Evolutionary conservation across 2,888 invertebrate genomes (phyloP), one percentile per base, ranked within the genome.

Genomic region (Yponomeuta cagnagella): DNA sequence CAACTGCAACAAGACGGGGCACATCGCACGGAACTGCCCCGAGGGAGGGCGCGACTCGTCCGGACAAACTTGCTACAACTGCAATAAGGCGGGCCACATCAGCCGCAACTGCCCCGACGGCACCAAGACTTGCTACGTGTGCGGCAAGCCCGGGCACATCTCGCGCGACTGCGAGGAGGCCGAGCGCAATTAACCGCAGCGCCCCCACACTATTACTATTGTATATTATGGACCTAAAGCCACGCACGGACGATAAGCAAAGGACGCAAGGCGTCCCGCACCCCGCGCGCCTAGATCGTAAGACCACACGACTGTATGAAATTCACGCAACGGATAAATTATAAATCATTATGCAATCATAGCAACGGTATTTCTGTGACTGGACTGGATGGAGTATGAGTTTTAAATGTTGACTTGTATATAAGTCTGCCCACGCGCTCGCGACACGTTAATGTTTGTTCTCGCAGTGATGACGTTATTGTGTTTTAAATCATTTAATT

Each of bases 1-100:
- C 94, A 98, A 97, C 92, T 98, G 98, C 94, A 97, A 96, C 93
- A 97, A 97, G 94, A 95, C 96, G 76, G 98, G 98, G 78, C 98
- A 98, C 93, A 96, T 98, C 86, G 97, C 96, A 73, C 95, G 96
- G 83, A 95, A 95, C 91, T 96, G 96, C 92, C 96, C 96, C 72
- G 96, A 96, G 88, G 94, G 94, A 79, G 94, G 93, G 76, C 93
- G 93, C 82, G 94, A 93, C 82, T 83, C 84, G 70, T 94, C 94
- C 81, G 94, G 94, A 87, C 94, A 94, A 82, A 96, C 96, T 70
- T 98, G 98, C 94, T 98, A 98, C 94, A 98, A 97, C 92, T 98
- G 98, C 94, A 97, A 97, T 93, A 97, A 97, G 93, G 95, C 96
- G 76, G 98, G 98, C 76, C 98, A 98, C 93, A 96, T 98, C 88